Conservation (phyloP, 1,140 invertebrate genomes). For the Ostrea edulis region DNA sequence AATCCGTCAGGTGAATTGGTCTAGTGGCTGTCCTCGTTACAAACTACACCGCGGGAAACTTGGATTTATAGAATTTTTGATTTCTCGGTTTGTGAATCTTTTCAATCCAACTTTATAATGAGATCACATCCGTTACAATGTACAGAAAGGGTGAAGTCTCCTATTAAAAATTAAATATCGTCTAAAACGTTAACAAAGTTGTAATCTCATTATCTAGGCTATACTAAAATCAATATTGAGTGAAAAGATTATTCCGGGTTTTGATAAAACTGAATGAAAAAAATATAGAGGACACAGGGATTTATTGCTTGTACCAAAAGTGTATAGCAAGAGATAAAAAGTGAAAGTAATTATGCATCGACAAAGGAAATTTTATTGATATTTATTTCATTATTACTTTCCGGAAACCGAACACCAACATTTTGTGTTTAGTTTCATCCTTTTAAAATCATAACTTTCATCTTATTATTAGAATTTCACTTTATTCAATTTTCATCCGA, state of each 20-base stretch:
- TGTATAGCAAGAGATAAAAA: not conserved
- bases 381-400: not conserved
- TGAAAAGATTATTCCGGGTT: slow-evolving; percentile 28
- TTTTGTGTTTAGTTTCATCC: not conserved
- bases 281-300: not conserved
- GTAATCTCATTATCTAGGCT: slow-evolving; percentile 2
- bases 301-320: not conserved
- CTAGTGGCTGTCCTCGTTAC: too few species aligned
- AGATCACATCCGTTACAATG: slow-evolving; percentile 8
- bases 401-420: not conserved
- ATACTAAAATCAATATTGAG: slow-evolving; percentile 15
- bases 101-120: not conserved
- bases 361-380: not conserved
- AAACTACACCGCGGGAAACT: not conserved
- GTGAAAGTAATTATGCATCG: not conserved
- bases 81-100: slow-evolving; percentile 18
- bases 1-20: slow-evolving; percentile 11
- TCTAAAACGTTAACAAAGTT: slow-evolving; percentile 13
- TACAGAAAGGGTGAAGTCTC: slow-evolving; percentile 8
- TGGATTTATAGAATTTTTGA: slow-evolving; percentile 8
- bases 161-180: slow-evolving; percentile 21
- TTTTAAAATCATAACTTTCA: not conserved
- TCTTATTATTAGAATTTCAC: not conserved
- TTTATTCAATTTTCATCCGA: not conserved
- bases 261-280: slow-evolving; percentile 8